Evolutionary conservation across 2,888 invertebrate genomes (phyloP).

Genomic region (Zele albiditarsus): DNA sequence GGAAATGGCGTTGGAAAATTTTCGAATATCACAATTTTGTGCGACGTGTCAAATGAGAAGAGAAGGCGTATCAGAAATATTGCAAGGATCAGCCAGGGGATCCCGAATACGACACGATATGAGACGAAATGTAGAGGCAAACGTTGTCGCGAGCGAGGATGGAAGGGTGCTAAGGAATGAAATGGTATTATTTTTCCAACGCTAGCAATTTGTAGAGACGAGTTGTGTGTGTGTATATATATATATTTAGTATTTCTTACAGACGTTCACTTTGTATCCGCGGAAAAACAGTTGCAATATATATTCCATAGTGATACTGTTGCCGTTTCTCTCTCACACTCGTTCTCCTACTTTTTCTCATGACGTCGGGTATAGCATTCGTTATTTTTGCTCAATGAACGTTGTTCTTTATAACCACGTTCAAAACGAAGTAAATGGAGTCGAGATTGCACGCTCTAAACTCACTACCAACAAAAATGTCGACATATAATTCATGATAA

Average conservation of each 20-base stretch:
- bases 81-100: conserved; percentile 37
- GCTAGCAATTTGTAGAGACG: conserved; percentile 30
- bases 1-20: conserved; percentile 9
- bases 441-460: background rate
- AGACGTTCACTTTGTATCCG: background rate
- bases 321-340: background rate
- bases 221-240: conserved; percentile 13
- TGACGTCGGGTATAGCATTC: conserved; percentile 5
- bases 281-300: conserved; percentile 22
- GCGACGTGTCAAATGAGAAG: conserved; percentile 39
- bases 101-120: conserved; percentile 32
- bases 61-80: conserved; percentile 40
- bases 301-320: background rate
- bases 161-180: conserved; percentile 22
- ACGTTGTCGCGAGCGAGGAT: conserved; percentile 16
- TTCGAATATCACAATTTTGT: conserved; percentile 30
- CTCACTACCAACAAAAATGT: background rate
- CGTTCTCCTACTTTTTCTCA: background rate
- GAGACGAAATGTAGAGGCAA: conserved; percentile 27
- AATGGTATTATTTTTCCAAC: conserved; percentile 41
- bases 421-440: conserved; percentile 16
- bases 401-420: conserved; percentile 17
- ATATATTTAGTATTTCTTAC: conserved; percentile 25
- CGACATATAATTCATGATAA: conserved; percentile 1
- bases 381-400: conserved; percentile 35